phyloP scores from a whole-genome alignment of 2,113 vertebrate genomes.

The Odontesthes bonariensis region DNA sequence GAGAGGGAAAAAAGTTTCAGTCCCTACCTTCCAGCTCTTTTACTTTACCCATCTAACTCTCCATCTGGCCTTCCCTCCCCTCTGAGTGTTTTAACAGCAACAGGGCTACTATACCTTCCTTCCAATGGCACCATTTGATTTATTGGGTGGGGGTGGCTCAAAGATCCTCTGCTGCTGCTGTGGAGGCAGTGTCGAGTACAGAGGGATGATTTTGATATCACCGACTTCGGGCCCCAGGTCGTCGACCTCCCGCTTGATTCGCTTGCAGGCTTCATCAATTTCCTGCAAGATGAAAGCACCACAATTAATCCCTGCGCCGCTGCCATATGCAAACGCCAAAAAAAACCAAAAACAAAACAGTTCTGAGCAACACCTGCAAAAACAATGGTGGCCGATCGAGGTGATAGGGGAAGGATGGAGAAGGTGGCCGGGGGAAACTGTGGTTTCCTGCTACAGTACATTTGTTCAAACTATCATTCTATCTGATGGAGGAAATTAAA shows the following conservation, averaged over 20 bases:
- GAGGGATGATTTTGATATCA: slow-evolving; percentile 97
- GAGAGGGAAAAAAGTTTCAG: slow-evolving; percentile 53
- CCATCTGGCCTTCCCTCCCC: slow-evolving; percentile 53
- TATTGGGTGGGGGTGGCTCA: slow-evolving; percentile 95
- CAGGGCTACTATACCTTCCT: slow-evolving; percentile 87
- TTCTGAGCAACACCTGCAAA: slow-evolving; percentile 54
- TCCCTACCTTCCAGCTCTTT: slow-evolving; percentile 57
- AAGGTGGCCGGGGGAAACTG: slow-evolving; percentile 46
- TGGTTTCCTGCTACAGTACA: slow-evolving; percentile 74
- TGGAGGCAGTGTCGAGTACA: slow-evolving; percentile 96
- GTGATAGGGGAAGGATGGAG: slow-evolving; percentile 14
- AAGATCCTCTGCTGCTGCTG: slow-evolving; percentile 98
- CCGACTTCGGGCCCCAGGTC: slow-evolving; percentile 95
- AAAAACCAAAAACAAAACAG: slow-evolving; percentile 17
- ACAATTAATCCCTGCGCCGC: slow-evolving; percentile 44
- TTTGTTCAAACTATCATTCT: slow-evolving; percentile 80
- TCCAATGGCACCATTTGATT: slow-evolving; percentile 93
- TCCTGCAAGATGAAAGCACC: slow-evolving; percentile 83
- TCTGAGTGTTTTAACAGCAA: slow-evolving; percentile 34
- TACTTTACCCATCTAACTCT: slow-evolving; percentile 56
- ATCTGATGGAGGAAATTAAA: slow-evolving; percentile 83
- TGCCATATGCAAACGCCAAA: slow-evolving; percentile 32
- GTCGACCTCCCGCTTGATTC: slow-evolving; percentile 97
- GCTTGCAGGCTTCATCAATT: slow-evolving; percentile 98
- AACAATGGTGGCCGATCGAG: slow-evolving; percentile 49